These are phyloP conservation scores for Cyphomyrus discorhynchus DNA, from an alignment of 2,113 vertebrate species.

Conservation along the genomic window DNA sequence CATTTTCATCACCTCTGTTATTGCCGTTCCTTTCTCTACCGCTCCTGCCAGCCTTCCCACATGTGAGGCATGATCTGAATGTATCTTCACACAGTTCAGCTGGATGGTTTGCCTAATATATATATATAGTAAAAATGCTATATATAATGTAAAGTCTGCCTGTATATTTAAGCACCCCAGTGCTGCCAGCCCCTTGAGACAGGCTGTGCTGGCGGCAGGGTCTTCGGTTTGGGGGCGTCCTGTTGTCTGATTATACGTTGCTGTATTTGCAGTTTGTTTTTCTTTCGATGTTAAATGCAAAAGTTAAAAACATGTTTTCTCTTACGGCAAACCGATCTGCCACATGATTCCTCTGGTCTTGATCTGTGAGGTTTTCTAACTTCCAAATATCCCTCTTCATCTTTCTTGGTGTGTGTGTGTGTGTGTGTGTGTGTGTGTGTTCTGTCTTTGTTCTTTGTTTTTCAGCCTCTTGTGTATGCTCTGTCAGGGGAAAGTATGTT, in stretches of 20 bases:
- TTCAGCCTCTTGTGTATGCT: not conserved
- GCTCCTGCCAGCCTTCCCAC: not conserved
- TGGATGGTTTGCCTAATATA: not conserved
- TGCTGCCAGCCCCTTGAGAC: not conserved
- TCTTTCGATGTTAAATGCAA: not conserved
- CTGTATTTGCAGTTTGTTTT: not conserved
- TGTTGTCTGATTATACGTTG: not conserved
- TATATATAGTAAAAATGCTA: not conserved
- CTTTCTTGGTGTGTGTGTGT: not conserved
- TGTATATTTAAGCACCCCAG: not conserved
- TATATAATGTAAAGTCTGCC: not conserved
- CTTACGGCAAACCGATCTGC: not conserved
- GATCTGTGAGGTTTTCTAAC: not conserved
- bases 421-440: not conserved
- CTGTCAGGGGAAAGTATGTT: not conserved
- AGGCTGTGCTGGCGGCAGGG: not conserved
- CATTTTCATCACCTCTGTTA: not conserved
- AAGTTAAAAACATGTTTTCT: not conserved
- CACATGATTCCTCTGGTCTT: not conserved
- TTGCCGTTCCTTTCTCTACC: not conserved
- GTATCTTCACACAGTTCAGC: conserved; percentile 2
- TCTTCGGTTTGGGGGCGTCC: not conserved
- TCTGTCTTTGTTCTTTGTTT: not conserved
- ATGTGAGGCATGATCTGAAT: conserved; percentile 3
- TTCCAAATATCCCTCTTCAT: not conserved